A percentile compares a stretch with the other conserved stretches of the same genome.
Evolutionary conservation across 2,113 vertebrate genomes (phyloP).

Genomic region (Craseonycteris thonglongyai): DNA sequence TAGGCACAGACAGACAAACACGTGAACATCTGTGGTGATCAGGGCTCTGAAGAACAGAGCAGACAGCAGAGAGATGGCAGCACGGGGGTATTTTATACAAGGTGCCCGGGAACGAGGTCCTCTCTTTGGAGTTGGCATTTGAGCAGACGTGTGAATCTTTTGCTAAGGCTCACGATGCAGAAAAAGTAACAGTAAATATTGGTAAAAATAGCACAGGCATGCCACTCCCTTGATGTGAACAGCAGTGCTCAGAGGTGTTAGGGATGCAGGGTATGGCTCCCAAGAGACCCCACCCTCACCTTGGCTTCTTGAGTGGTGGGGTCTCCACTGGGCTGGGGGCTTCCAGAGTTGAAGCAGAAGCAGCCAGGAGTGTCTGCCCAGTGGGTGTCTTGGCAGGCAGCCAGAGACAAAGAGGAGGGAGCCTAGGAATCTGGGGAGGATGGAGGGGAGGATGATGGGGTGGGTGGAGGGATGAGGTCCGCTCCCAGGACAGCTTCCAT

Average conservation of each 20-base stretch:
- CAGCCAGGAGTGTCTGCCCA: neutral
- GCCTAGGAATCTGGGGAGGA: neutral
- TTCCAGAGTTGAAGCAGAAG: neutral
- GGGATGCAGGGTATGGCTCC: neutral
- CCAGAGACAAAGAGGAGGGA: neutral
- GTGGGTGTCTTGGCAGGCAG: neutral
- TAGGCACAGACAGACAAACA: neutral
- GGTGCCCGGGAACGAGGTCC: neutral
- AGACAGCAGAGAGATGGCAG: neutral
- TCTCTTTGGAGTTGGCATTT: neutral
- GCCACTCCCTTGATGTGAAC: neutral
- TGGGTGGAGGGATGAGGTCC: too few relatives aligned
- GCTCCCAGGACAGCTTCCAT: neutral
- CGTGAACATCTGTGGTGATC: accelerated
- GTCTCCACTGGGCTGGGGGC: neutral
- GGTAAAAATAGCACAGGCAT: neutral
- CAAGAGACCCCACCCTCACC: neutral
- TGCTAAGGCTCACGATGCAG: neutral
- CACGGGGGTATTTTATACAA: neutral
- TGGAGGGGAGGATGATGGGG: too few relatives aligned
- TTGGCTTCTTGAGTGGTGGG: neutral
- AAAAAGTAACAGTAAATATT: neutral
- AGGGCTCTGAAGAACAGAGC: neutral
- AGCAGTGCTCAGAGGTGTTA: neutral
- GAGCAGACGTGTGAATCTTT: neutral